Percentiles rank a stretch among this genome's conserved stretches.
Evolutionary conservation across 2,888 invertebrate species (phyloP).

Genomic region (Macropis europaea): DNA sequence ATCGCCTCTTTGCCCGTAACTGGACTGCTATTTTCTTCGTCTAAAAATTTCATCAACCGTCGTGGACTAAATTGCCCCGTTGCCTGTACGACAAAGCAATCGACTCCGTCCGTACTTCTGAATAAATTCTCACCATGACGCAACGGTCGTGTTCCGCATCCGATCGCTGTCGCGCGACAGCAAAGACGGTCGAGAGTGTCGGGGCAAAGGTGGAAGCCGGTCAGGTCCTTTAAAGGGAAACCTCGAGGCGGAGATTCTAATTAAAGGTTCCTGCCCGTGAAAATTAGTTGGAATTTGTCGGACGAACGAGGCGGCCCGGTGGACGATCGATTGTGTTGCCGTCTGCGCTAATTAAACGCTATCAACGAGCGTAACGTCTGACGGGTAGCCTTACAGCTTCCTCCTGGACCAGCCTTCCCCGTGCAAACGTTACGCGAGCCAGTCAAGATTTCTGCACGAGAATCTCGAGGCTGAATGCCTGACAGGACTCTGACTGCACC

Average conservation of each 20-base stretch:
- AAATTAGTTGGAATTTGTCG: slow-evolving; percentile 76
- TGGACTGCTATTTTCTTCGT: no score
- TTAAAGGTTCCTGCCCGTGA: slow-evolving; percentile 74
- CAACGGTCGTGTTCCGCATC: slow-evolving; percentile 8
- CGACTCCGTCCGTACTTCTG: background rate
- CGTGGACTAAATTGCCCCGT: no score
- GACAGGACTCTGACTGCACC: no score
- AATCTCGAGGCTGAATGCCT: background rate
- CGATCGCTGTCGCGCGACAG: slow-evolving; percentile 21
- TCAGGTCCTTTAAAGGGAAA: slow-evolving; percentile 56
- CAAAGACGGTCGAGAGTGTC: background rate
- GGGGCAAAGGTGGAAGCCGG: slow-evolving; percentile 22
- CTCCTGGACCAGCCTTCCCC: background rate
- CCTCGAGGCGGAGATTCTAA: slow-evolving; percentile 73
- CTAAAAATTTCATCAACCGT: no score
- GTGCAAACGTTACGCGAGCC: background rate
- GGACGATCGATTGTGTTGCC: slow-evolving; percentile 48
- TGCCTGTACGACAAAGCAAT: background rate
- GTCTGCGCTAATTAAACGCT: slow-evolving; percentile 72
- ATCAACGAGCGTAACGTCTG: slow-evolving; percentile 70
- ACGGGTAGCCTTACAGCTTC: slow-evolving; percentile 24
- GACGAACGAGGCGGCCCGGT: slow-evolving; percentile 54
- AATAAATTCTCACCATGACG: no score
- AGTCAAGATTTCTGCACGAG: background rate
- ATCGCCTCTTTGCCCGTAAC: no score